Conservation (phyloP, 2,888 invertebrate genomes). For the Ischnura elegans region DNA sequence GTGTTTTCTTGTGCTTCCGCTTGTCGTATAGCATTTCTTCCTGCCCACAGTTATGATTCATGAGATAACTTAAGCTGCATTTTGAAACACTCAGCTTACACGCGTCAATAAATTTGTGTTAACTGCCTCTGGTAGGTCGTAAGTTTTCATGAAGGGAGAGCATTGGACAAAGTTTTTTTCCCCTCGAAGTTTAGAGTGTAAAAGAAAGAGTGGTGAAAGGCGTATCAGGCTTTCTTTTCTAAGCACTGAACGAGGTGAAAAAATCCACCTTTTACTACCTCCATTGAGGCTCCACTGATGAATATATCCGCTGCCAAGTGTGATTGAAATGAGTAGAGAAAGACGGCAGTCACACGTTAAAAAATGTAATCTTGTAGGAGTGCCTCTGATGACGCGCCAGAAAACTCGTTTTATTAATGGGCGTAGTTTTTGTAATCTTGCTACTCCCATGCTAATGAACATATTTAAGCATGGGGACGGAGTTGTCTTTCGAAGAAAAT, state of each 20-base stretch:
- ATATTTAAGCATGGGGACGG: too few species aligned
- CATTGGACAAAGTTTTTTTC: not conserved
- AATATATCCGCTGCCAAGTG: not conserved
- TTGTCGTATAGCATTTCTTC: not conserved
- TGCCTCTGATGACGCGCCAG: not conserved
- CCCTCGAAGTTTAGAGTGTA: not conserved
- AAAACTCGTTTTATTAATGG: not conserved
- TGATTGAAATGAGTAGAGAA: not conserved
- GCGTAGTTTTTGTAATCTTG: too few species aligned
- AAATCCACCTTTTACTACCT: not conserved
- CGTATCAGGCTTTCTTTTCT: conserved; percentile 31
- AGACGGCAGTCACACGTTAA: not conserved
- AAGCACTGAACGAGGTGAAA: not conserved
- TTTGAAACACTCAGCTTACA: not conserved
- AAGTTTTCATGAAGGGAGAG: not conserved
- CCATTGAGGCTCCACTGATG: not conserved
- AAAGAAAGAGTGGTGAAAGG: conserved; percentile 12
- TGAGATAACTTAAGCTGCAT: not conserved
- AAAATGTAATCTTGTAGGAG: not conserved
- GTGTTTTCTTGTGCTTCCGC: not conserved
- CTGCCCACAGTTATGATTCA: not conserved
- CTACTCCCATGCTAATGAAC: too few species aligned
- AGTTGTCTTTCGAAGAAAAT: too few species aligned
- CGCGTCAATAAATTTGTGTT: not conserved
- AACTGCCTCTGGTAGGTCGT: not conserved